A percentile compares a stretch with the other conserved stretches of the same genome.
Conservation (phyloP, 2,797 vertebrate species). For the Propithecus deckenii region DNA sequence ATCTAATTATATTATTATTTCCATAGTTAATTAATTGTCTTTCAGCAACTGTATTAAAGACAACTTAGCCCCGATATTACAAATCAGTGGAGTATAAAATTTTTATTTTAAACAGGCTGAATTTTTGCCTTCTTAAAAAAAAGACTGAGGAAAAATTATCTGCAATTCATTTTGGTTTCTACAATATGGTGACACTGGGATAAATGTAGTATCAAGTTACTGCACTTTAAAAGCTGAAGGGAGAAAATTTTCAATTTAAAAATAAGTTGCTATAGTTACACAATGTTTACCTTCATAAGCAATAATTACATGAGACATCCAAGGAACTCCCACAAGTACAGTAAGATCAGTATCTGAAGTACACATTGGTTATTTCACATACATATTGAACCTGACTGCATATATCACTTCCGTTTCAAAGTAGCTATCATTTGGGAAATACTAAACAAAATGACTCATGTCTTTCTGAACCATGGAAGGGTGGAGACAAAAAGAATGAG, state of each 20-base stretch:
- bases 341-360: conserved; percentile 72
- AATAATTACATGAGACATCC: conserved; percentile 69
- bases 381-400: conserved; percentile 70
- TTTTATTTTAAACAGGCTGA: conserved; percentile 32
- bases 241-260: conserved; percentile 65
- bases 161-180: conserved; percentile 44
- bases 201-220: conserved; percentile 61
- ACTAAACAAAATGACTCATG: conserved; percentile 83
- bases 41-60: conserved; percentile 3
- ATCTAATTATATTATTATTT: conserved; percentile 36
- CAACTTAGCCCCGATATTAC: neutral
- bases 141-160: conserved; percentile 42
- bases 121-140: neutral
- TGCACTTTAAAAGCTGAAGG: conserved; percentile 60
- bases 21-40: conserved; percentile 1
- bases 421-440: conserved; percentile 79
- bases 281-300: conserved; percentile 80
- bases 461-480: conserved; percentile 79
- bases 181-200: neutral
- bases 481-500: conserved; percentile 81
- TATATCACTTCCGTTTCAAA: conserved; percentile 70
- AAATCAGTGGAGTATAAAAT: neutral
- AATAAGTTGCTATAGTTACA: conserved; percentile 79
- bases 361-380: conserved; percentile 72
- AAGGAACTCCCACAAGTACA: conserved; percentile 78